Conservation (phyloP, 2,797 vertebrate genomes). For the Delichon dasypus region DNA sequence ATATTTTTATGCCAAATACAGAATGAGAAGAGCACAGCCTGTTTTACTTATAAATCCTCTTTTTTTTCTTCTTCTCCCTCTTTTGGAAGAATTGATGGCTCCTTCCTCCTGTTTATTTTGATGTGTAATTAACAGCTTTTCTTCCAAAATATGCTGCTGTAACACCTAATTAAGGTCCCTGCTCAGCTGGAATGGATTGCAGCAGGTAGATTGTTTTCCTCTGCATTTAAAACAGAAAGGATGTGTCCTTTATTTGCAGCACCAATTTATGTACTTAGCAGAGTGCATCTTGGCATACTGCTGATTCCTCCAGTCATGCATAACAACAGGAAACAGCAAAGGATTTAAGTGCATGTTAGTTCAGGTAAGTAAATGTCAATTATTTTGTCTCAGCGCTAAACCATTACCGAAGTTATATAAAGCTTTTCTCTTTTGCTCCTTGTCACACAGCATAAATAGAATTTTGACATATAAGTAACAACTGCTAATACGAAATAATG, state of each 20-base stretch:
- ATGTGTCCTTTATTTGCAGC: not conserved
- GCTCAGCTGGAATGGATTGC: not conserved
- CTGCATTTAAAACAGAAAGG: not conserved
- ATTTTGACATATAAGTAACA: not conserved
- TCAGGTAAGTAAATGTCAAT: not conserved
- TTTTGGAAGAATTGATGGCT: not conserved
- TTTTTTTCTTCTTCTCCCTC: not conserved
- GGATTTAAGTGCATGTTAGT: not conserved
- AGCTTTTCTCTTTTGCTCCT: not conserved
- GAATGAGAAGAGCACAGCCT: not conserved
- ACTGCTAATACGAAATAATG: not conserved
- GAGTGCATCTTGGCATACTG: not conserved
- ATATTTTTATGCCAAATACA: not conserved
- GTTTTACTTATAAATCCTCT: not conserved
- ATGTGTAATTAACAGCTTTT: not conserved
- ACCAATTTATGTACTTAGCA: no score
- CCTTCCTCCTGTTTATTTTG: not conserved
- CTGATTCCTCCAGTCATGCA: not conserved
- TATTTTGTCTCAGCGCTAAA: not conserved
- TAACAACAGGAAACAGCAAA: not conserved
- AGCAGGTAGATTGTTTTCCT: not conserved
- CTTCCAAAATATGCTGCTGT: not conserved
- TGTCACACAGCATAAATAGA: not conserved
- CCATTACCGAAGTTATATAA: not conserved
- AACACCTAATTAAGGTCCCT: not conserved